A percentile compares a stretch with the other conserved stretches of the same genome.
Evolutionary conservation across 2,888 invertebrate species (phyloP).

Genomic region (Drosophila birchii): DNA sequence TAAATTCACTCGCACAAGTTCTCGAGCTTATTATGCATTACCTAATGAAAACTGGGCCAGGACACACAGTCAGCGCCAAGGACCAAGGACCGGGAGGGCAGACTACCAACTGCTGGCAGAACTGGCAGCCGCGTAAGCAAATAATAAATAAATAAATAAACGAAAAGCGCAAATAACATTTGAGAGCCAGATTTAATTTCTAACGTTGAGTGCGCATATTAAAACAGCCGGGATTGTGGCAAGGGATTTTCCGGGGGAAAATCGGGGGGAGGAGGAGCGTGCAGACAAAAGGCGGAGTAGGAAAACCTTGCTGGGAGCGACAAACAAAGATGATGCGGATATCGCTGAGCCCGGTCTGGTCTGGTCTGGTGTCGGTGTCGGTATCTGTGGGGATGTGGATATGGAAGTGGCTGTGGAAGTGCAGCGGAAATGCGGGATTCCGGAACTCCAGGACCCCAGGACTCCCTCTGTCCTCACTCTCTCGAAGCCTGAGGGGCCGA

Average conservation of each 20-base stretch:
- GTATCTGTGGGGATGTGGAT: conserved; percentile 36
- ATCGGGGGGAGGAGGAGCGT: conserved; percentile 2
- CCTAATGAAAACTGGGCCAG: conserved; percentile 76
- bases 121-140: conserved; percentile 67
- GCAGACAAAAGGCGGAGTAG: conserved; percentile 53
- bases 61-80: conserved; percentile 18
- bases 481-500: neutral
- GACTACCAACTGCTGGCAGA: neutral
- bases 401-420: conserved; percentile 68
- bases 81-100: conserved; percentile 2
- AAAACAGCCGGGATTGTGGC: conserved; percentile 59
- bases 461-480: neutral
- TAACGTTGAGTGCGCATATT: conserved; percentile 81
- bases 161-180: conserved; percentile 82
- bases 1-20: conserved; percentile 60
- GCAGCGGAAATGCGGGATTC: conserved; percentile 76
- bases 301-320: conserved; percentile 58
- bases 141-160: conserved; percentile 82
- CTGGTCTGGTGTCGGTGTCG: conserved; percentile 14
- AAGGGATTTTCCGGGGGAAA: conserved; percentile 16
- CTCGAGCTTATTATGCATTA: conserved; percentile 76
- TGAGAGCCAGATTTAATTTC: conserved; percentile 83
- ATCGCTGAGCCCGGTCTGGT: conserved; percentile 57
- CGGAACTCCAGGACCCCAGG: conserved; percentile 12
- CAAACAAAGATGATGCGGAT: conserved; percentile 81